Base-by-base conservation (phyloP, 2,888 invertebrate species). In the Lydus trimaculatus region DNA sequence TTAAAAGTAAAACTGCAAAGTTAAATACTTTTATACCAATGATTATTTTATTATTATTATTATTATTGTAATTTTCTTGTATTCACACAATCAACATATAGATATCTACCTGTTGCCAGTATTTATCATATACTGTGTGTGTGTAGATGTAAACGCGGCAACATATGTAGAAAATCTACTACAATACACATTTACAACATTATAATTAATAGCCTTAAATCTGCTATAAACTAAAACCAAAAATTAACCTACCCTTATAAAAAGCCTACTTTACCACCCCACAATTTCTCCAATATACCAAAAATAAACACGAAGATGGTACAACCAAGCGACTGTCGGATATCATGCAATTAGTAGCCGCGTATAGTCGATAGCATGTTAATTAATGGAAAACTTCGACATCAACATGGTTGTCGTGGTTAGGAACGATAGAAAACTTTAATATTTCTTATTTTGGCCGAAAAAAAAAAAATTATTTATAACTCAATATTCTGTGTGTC, bases 71-170 rank as follows among this genome's bases (percentile, higher is more conserved):
- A 20, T 48, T 9, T 20, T 48, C 20, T 48, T 48, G 9, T 48
- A 48, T 11, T 48, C 17, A 17, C 43, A 17, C 5, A 5, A 7
- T 17, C 1, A 36, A 13, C 36, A 36, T n/a, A n/a, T n/a, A n/a
- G n/a, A n/a, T n/a, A 72, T 73, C 76, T 73, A 76, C 76, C 76
- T 75, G 76, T 76, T 76, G 76, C 73, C 71, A 66, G 59, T 68
- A 64, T 25, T 59, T 60, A 65, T 62, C 69, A 69, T 61, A 66
- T 69, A 65, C n/a, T n/a, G n/a, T 58, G 48, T 9, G 3, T 48
- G 1, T 48, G 11, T 20, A 11, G 17, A 9, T 20, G 2, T 48
- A 9, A 4, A 48, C 9, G 31, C 1, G 9, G 8, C 1, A 31
- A 8, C 7, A 31, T 31, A 8, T 31, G 5, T n/a, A 17, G 5